Base-by-base conservation (phyloP, 2,797 vertebrate genomes). In the Cephalopachus bancanus region DNA sequence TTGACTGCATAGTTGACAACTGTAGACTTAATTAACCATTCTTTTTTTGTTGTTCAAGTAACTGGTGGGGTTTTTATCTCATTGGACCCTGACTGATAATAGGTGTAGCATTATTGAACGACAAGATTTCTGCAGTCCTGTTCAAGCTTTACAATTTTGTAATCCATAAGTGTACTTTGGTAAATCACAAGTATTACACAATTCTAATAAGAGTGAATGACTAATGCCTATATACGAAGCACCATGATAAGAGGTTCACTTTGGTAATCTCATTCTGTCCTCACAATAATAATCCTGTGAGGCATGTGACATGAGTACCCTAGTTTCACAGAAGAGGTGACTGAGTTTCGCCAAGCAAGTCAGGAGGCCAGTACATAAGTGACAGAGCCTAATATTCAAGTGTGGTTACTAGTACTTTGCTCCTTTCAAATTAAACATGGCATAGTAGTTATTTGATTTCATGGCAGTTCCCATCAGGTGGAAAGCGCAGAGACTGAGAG, bases 31-130 rank as follows among this genome's bases (percentile, higher is more conserved):
- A 1, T 59, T 92, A 81, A 75, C 28, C 81, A 55, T 91, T 96
- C 53, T 92, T 93, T n/a, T 26, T 59, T 69, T 86, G 28, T 74
- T 84, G 14, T 92, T 96, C n/a, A 90, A 85, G 26, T 30, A 92
- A 53, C 51, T 92, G 28, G 57, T 78, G 60, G 37, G 1, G 55
- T 93, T 95, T 94, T 71, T 78, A 12, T 81, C 28, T 91, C 49
- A 57, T 17, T 80, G 33, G 14, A 74, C 33, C 11, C 62, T 69
- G 20, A 86, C 4, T 44, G 15, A 67, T 75, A 72, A 44, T 7
- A 67, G 30, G 14, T 69, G 1, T 83, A 57, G 44, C 44, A 7
- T 84, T 83, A n/a, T 55, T 59, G 17, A 91, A 85, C 20, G 76
- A n/a, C 15, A 5, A 37, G n/a, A 83, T 71, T 76, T 94, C 44